Evolutionary conservation across 2,888 invertebrate genomes (phyloP), one percentile per base, ranked within the genome.

Genomic region (Mimachlamys varia): DNA sequence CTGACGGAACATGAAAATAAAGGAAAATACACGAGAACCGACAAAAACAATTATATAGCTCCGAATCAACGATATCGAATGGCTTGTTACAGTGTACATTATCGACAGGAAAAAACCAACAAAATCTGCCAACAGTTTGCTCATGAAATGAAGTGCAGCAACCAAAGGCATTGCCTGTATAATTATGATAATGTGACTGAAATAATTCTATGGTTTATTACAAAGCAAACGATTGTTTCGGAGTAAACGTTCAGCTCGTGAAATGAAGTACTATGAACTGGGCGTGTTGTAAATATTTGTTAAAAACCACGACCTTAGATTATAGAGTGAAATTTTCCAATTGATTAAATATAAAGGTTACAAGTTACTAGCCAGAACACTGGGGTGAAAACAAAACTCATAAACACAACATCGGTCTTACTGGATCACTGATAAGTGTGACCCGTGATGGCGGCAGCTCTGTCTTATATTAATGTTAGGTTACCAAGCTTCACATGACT

Each of bases 121-220:
- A 12, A 22, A 76, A 27, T 76, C 33, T 22, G 76, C 33, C 5
- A 76, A 27, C 76, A 22, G 33, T 76, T 76, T 76, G 76, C 76
- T 76, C 76, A 76, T 76, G 76, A 76, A 76, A 76, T 76, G 76
- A 76, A 76, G 76, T 76, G 76, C 76, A 76, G 4, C 76, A 76
- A 33, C 76, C 19, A n/a, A 2, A 4, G 58, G 58, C 19, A 58
- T 22, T 13, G 1, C 76, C 76, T 33, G 12, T 76, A 76, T 76
- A 76, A 76, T 76, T 76, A 76, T 33, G 33, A 12, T 76, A 76
- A 76, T 76, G 76, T 76, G 76, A 76, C 76, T 76, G 76, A 76
- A 76, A 76, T 76, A 33, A 76, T 33, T 27, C 27, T 27, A 27
- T 76, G 76, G 22, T 76, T 76, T 76, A 76, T 27, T 76, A 76